Evolutionary conservation across 1,140 invertebrate genomes (phyloP), one percentile per base, ranked within the genome.

Genomic region (Nephotettix cincticeps): DNA sequence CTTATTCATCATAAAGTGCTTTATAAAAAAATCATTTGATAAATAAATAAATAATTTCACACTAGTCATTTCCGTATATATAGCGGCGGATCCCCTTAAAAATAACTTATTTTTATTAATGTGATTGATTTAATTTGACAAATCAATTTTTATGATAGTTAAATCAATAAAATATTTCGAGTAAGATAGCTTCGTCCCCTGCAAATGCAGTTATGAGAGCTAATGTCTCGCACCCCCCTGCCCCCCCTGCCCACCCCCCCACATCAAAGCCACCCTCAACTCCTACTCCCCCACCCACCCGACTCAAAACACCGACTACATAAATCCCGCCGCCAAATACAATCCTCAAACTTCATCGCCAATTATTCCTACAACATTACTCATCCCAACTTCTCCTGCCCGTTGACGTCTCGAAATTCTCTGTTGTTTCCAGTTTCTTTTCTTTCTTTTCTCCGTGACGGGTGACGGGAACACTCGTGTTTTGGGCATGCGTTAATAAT

Each of bases 301-400:
- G 4, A 17, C 21, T 51, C 47, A 17, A 51, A 51, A 51, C 47
- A 51, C 47, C 14, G 47, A 51, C 47, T 51, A 51, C 47, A 51
- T 51, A 51, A 51, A 51, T 51, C 47, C 21, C 21, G 14, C 47
- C 47, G 47, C 47, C 47, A 51, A 51, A 51, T 21, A 51, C 47
- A 51, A 51, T 51, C 47, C 47, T 51, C 21, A 21, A 51, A 51
- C 47, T 51, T 51, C 47, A 51, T 51, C 47, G 47, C 47, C 47
- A 51, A 51, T 51, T 51, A 51, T 51, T 51, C 47, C 47, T 19
- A 17, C 47, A 17, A 51, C 47, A 51, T 51, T 51, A 51, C 21
- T 51, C 47, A 51, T 51, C 47, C 21, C n/a, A 21, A 51, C 14
- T 19, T 51, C 47, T 21, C 47, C 47, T 17, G 47, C 47, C 4